Percentiles rank a stretch among this genome's conserved stretches.
These are phyloP conservation scores for Drosophila fungiperda DNA, from an alignment of 2,888 invertebrate species.

Conservation along the genomic window DNA sequence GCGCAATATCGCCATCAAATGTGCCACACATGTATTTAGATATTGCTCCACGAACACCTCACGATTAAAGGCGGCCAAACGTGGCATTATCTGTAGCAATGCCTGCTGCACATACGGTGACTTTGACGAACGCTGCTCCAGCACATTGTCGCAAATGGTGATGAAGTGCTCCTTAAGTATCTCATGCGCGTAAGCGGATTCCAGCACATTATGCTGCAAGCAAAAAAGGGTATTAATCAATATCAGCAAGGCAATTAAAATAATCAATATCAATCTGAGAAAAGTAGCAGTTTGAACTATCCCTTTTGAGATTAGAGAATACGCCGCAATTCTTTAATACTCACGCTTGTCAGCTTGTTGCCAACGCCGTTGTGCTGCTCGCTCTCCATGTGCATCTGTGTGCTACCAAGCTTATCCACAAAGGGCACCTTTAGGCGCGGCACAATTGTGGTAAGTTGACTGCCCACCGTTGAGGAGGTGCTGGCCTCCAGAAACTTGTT, in stretches of 20 bases:
- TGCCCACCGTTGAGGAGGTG: slow-evolving; percentile 51
- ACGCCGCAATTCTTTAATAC: slow-evolving; percentile 6
- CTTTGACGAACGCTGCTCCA: slow-evolving; percentile 91
- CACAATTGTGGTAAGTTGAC: slow-evolving; percentile 79
- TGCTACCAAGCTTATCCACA: slow-evolving; percentile 82
- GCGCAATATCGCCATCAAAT: slow-evolving; percentile 91
- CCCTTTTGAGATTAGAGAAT: background rate
- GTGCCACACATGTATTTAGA: slow-evolving; percentile 90
- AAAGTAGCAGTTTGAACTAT: background rate
- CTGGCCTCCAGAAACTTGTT: slow-evolving; percentile 72
- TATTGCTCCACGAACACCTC: slow-evolving; percentile 92
- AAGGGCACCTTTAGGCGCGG: slow-evolving; percentile 86
- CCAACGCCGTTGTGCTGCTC: slow-evolving; percentile 75
- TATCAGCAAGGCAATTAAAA: background rate
- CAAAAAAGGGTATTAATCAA: background rate
- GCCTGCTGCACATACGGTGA: slow-evolving; percentile 94
- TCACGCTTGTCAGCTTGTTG: slow-evolving; percentile 76
- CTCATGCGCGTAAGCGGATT: slow-evolving; percentile 94
- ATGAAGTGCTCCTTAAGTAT: slow-evolving; percentile 94
- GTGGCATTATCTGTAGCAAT: slow-evolving; percentile 93
- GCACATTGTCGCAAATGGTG: slow-evolving; percentile 90
- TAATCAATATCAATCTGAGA: background rate
- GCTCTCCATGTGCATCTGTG: slow-evolving; percentile 76
- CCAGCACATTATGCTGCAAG: slow-evolving; percentile 87
- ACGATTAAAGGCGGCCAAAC: slow-evolving; percentile 96